phyloP scores from a whole-genome alignment of 1,140 invertebrate species.

The Proctacanthus coquilletti region DNA sequence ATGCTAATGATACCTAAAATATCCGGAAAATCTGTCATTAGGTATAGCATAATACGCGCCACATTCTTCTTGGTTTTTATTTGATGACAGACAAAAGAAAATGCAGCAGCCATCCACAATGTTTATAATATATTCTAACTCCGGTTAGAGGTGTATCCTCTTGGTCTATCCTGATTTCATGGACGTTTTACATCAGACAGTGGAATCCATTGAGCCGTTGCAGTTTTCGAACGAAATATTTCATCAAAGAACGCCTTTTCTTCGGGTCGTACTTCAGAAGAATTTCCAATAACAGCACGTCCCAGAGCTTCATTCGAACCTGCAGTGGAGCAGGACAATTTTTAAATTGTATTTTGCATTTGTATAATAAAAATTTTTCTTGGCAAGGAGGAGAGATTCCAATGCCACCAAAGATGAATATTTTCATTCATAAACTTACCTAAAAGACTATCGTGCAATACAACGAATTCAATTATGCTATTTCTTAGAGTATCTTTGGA shows the following conservation, averaged over 20 bases:
- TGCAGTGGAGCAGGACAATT: too few species aligned
- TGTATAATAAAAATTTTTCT: neutral
- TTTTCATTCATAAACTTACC: constrained; percentile 13
- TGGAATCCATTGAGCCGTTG: constrained; percentile 39
- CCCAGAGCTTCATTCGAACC: constrained; percentile 36
- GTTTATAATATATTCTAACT: too few species aligned
- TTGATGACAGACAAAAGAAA: too few species aligned
- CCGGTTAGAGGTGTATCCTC: too few species aligned
- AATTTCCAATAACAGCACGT: constrained; percentile 32
- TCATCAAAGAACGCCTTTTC: constrained; percentile 38
- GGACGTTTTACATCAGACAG: constrained; percentile 18
- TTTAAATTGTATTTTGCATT: neutral
- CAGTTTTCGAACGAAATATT: constrained; percentile 37
- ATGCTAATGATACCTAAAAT: too few species aligned
- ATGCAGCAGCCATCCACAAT: too few species aligned
- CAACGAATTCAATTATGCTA: constrained; percentile 35
- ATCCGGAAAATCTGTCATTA: too few species aligned
- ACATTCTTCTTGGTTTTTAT: too few species aligned
- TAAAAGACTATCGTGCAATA: constrained; percentile 36
- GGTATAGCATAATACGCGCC: too few species aligned
- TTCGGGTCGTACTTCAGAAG: constrained; percentile 28
- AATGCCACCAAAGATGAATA: neutral
- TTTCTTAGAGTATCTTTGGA: constrained; percentile 37
- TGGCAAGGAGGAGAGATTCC: neutral
- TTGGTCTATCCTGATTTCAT: too few species aligned